These are phyloP conservation scores for Mellilla xanthometata DNA, from an alignment of 2,888 invertebrate species.

Conservation along the genomic window DNA sequence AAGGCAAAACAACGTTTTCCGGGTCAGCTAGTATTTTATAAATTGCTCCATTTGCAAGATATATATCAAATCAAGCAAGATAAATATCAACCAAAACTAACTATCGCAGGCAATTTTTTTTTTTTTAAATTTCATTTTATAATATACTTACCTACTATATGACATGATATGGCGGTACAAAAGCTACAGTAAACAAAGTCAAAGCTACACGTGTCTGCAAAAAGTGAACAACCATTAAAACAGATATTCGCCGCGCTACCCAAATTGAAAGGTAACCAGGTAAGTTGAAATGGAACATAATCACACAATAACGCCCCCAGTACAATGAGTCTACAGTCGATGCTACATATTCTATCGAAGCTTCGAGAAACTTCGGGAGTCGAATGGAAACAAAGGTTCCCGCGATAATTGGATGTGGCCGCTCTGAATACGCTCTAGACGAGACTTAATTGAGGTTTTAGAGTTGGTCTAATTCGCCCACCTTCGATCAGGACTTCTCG, in stretches of 20 bases:
- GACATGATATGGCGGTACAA: too few species aligned
- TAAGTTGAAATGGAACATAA: conserved; percentile 33
- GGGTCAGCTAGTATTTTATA: too few species aligned
- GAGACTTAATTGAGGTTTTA: conserved; percentile 82
- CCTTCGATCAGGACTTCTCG: conserved; percentile 69
- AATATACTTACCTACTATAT: too few species aligned
- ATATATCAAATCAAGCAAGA: too few species aligned
- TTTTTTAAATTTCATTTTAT: too few species aligned
- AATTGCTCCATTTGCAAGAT: too few species aligned
- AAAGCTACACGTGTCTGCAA: neutral
- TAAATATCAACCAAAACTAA: too few species aligned
- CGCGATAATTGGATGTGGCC: conserved; percentile 81
- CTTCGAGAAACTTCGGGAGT: conserved; percentile 41
- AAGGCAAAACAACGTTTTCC: too few species aligned
- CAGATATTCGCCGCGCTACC: conserved; percentile 19
- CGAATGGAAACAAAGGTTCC: conserved; percentile 74
- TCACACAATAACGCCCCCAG: conserved; percentile 41
- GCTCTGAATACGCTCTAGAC: conserved; percentile 78
- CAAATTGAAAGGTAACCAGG: conserved; percentile 30
- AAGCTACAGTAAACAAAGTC: too few species aligned
- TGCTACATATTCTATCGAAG: conserved; percentile 51
- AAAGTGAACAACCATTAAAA: conserved; percentile 1
- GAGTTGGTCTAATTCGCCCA: conserved; percentile 80
- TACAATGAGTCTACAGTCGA: conserved; percentile 39
- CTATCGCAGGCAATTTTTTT: too few species aligned